These are phyloP conservation scores for Brenthis ino DNA, from an alignment of 2,888 invertebrate species.

Conservation along the genomic window DNA sequence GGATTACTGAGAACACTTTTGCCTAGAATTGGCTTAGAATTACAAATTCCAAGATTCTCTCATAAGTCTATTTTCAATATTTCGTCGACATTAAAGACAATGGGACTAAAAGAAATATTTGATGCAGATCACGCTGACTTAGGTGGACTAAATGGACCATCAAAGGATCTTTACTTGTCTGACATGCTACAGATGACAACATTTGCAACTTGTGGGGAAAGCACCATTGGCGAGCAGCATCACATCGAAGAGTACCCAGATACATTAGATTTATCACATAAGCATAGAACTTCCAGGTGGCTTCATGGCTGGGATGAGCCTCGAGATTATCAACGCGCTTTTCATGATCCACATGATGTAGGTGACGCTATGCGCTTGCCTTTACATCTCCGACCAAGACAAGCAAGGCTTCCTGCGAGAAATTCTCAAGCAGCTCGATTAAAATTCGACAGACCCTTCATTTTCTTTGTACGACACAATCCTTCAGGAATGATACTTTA, in stretches of 20 bases:
- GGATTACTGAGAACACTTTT: slow-evolving; percentile 87
- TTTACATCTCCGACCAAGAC: slow-evolving; percentile 86
- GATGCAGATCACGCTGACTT: slow-evolving; percentile 89
- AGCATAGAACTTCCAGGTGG: slow-evolving; percentile 74
- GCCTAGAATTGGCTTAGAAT: slow-evolving; percentile 89
- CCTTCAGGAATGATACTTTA: slow-evolving; percentile 95
- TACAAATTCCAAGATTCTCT: slow-evolving; percentile 92
- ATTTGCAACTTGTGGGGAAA: slow-evolving; percentile 92
- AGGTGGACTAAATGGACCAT: slow-evolving; percentile 90
- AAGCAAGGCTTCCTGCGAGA: slow-evolving; percentile 86
- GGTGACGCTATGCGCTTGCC: slow-evolving; percentile 83
- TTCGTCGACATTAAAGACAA: slow-evolving; percentile 88
- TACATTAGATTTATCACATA: slow-evolving; percentile 71
- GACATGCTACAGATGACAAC: slow-evolving; percentile 92
- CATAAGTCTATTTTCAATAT: slow-evolving; percentile 92
- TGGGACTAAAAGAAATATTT: slow-evolving; percentile 92
- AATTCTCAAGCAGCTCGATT: slow-evolving; percentile 86
- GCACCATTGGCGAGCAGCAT: slow-evolving; percentile 86
- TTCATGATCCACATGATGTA: slow-evolving; percentile 84
- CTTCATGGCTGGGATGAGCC: slow-evolving; percentile 78
- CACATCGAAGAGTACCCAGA: slow-evolving; percentile 92
- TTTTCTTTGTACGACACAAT: slow-evolving; percentile 94
- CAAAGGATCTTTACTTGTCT: slow-evolving; percentile 90
- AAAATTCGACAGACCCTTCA: slow-evolving; percentile 92
- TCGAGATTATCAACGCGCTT: slow-evolving; percentile 85